Percentiles rank a stretch among this genome's conserved stretches.
phyloP scores from a whole-genome alignment of 1,140 invertebrate species.

The Drosophila kikkawai region DNA sequence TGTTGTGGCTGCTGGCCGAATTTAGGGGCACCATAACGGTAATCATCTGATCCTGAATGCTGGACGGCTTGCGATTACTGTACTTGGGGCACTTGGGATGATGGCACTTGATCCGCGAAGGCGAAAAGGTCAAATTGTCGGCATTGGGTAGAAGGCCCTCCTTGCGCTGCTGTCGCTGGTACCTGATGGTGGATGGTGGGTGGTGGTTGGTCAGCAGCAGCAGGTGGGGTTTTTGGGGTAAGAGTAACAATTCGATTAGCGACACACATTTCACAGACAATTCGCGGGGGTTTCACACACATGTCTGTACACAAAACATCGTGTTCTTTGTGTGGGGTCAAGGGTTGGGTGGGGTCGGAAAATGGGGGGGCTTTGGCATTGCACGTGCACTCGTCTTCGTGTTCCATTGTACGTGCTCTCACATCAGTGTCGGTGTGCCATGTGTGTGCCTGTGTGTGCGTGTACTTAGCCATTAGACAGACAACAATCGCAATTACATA shows the following conservation, averaged over 20 bases:
- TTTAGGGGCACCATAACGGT: slow-evolving; percentile 84
- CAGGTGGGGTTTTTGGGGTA: not conserved
- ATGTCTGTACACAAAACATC: slow-evolving; percentile 56
- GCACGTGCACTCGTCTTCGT: slow-evolving; percentile 30
- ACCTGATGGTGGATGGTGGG: slow-evolving; percentile 44
- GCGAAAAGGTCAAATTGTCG: slow-evolving; percentile 84
- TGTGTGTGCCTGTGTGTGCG: slow-evolving; percentile 26
- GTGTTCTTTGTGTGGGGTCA: slow-evolving; percentile 48
- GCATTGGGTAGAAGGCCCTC: slow-evolving; percentile 83
- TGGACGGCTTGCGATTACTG: slow-evolving; percentile 80
- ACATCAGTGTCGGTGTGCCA: slow-evolving; percentile 29
- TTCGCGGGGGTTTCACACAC: slow-evolving; percentile 34
- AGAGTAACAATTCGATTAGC: slow-evolving; percentile 57
- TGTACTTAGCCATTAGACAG: slow-evolving; percentile 76
- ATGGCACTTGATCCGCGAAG: slow-evolving; percentile 84
- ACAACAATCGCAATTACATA: slow-evolving; percentile 75
- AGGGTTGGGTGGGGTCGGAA: slow-evolving; percentile 5
- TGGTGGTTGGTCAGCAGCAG: not conserved
- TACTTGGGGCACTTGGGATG: slow-evolving; percentile 85
- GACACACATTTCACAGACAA: slow-evolving; percentile 16
- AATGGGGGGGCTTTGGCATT: slow-evolving; percentile 8
- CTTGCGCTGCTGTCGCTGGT: slow-evolving; percentile 81
- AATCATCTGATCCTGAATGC: slow-evolving; percentile 85
- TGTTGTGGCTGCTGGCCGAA: slow-evolving; percentile 74
- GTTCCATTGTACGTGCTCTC: slow-evolving; percentile 33